Evolutionary conservation across 2,113 vertebrate genomes (phyloP).

Genomic region (Suricata suricatta): DNA sequence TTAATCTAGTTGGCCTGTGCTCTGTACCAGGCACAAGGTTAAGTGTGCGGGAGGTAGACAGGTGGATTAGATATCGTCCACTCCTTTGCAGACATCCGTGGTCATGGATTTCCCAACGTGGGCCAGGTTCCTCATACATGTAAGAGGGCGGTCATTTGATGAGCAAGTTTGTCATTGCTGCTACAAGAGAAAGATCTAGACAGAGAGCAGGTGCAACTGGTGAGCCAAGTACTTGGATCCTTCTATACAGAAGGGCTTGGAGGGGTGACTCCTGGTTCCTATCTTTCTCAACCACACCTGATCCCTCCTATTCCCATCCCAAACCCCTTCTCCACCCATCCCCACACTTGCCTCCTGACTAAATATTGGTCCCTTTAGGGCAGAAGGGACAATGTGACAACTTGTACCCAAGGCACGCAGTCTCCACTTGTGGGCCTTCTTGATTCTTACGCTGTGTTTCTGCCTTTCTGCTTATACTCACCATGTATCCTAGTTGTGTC

Average conservation of each 20-base stretch:
- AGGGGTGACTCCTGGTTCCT: not conserved
- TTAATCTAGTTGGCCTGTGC: not conserved
- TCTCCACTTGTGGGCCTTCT: not conserved
- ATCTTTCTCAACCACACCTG: not conserved
- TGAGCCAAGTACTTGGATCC: not conserved
- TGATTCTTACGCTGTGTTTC: not conserved
- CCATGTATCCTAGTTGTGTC: accelerated
- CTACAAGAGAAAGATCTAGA: not conserved
- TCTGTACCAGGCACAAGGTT: not conserved
- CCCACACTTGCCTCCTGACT: not conserved
- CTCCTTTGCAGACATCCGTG: not conserved
- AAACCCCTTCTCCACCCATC: not conserved
- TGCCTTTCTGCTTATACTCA: not conserved
- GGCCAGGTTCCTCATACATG: not conserved
- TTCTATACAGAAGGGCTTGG: not conserved
- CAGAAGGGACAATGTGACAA: not conserved
- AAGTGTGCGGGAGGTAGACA: not conserved
- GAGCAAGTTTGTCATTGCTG: not conserved
- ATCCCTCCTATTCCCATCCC: not conserved
- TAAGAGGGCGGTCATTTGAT: not conserved
- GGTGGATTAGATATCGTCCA: accelerated
- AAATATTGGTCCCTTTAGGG: not conserved
- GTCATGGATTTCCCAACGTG: not conserved
- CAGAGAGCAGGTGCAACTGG: not conserved
- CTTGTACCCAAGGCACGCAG: not conserved